These are phyloP conservation scores for Campoletis raptor DNA, from an alignment of 2,888 invertebrate genomes.

Conservation along the genomic window DNA sequence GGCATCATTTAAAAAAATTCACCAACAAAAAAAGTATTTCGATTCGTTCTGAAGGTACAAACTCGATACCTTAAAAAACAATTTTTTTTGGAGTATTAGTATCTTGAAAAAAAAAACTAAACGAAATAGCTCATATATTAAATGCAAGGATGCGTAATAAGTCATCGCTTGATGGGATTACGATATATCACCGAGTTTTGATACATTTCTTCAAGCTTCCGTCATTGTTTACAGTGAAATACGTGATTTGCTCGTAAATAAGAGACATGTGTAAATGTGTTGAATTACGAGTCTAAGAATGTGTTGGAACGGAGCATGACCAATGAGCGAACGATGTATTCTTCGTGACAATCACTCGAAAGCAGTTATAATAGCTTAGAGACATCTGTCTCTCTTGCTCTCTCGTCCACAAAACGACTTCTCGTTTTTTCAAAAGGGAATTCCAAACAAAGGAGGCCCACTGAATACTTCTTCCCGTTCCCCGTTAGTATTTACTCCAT, in stretches of 20 bases:
- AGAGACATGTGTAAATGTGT: slow-evolving; percentile 13
- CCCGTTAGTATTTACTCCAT: slow-evolving; percentile 18
- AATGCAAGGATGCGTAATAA: not conserved
- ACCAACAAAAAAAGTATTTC: not conserved
- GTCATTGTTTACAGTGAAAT: slow-evolving; percentile 17
- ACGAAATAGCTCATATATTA: not conserved
- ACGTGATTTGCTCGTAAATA: slow-evolving; percentile 11
- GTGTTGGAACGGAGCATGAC: not conserved
- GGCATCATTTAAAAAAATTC: not conserved
- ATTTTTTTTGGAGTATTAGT: not conserved
- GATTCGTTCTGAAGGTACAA: not conserved
- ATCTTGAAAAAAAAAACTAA: not conserved
- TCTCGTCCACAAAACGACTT: slow-evolving; percentile 10
- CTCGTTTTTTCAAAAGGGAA: not conserved
- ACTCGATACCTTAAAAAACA: not conserved
- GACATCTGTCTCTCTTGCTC: slow-evolving; percentile 10
- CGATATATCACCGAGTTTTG: not conserved
- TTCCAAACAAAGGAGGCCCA: slow-evolving; percentile 3
- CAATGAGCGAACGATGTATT: slow-evolving; percentile 16
- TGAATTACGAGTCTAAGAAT: slow-evolving; percentile 7
- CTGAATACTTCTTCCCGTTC: not conserved
- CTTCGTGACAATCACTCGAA: not conserved
- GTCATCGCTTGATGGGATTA: not conserved
- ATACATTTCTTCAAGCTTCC: not conserved
- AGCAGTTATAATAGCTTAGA: not conserved